A percentile compares a stretch with the other conserved stretches of the same genome.
phyloP scores from a whole-genome alignment of 2,888 invertebrate species.

The Xestoiulus laeticollis region DNA sequence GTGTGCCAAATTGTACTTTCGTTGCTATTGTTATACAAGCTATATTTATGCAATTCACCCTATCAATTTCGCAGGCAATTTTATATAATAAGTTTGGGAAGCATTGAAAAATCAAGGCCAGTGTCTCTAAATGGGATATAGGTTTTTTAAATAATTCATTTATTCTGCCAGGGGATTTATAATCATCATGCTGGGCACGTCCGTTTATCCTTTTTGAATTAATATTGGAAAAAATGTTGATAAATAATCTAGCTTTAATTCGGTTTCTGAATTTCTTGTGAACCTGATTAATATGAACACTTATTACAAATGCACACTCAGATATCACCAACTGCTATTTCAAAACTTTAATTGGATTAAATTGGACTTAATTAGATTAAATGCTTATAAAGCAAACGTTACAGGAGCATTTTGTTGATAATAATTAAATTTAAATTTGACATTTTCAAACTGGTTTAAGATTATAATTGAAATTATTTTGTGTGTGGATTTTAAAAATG shows the following conservation, averaged over 20 bases:
- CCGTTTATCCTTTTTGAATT: not conserved
- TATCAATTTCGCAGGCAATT: not conserved
- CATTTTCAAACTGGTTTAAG: too few relatives aligned
- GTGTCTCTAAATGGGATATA: not conserved
- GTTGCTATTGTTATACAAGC: not conserved
- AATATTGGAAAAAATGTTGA: not conserved
- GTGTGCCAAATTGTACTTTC: not conserved
- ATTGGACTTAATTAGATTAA: too few relatives aligned
- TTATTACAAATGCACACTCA: not conserved
- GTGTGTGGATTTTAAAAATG: too few relatives aligned
- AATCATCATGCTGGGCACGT: not conserved
- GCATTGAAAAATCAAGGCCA: not conserved
- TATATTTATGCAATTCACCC: not conserved
- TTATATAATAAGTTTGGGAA: not conserved
- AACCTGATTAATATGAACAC: not conserved
- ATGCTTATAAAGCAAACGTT: too few relatives aligned
- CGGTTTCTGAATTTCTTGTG: not conserved
- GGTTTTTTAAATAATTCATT: not conserved
- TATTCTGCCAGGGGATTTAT: not conserved
- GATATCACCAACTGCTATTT: not conserved
- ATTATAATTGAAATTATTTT: too few relatives aligned
- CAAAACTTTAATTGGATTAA: too few relatives aligned
- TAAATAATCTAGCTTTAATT: not conserved
- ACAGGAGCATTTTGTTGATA: too few relatives aligned
- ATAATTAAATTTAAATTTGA: too few relatives aligned